Evolutionary conservation across 1,140 invertebrate species (phyloP).

Genomic region (Pantala flavescens): DNA sequence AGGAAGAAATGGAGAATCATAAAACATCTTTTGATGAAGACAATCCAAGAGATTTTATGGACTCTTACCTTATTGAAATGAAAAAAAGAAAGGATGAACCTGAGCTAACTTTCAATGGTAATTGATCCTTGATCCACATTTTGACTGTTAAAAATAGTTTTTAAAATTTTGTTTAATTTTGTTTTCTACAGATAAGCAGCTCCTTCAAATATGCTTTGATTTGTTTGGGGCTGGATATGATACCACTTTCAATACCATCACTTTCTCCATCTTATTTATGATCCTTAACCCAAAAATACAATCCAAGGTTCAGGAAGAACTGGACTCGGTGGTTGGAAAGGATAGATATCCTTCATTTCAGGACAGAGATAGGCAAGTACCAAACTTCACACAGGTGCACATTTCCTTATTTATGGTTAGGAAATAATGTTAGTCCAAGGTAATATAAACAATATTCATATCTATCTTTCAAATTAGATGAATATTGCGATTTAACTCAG

Average conservation of each 20-base stretch:
- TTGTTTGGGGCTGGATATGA: slow-evolving; percentile 45
- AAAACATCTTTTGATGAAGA: not conserved
- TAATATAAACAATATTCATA: no score
- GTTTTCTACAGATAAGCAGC: not conserved
- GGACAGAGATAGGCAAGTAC: slow-evolving; percentile 30
- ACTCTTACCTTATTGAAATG: slow-evolving; percentile 13
- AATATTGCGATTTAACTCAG: no score
- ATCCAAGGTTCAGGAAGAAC: slow-evolving; percentile 33
- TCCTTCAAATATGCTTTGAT: slow-evolving; percentile 36
- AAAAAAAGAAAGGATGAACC: slow-evolving; percentile 12
- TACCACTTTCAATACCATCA: slow-evolving; percentile 34
- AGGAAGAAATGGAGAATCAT: slow-evolving; percentile 12
- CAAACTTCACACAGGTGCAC: no score
- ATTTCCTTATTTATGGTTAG: no score
- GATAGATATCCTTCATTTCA: slow-evolving; percentile 29
- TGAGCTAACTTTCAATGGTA: slow-evolving; percentile 11
- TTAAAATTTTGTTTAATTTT: not conserved
- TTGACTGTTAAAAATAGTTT: not conserved
- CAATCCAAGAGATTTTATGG: slow-evolving; percentile 15
- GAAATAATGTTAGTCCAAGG: no score
- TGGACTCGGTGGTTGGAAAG: slow-evolving; percentile 31
- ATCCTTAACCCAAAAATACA: slow-evolving; percentile 34
- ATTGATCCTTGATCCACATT: not conserved
- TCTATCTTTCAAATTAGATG: no score
- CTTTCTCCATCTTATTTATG: slow-evolving; percentile 45